These are phyloP conservation scores for Hemistola chrysoprasaria DNA, from an alignment of 2,888 invertebrate genomes.

Conservation along the genomic window DNA sequence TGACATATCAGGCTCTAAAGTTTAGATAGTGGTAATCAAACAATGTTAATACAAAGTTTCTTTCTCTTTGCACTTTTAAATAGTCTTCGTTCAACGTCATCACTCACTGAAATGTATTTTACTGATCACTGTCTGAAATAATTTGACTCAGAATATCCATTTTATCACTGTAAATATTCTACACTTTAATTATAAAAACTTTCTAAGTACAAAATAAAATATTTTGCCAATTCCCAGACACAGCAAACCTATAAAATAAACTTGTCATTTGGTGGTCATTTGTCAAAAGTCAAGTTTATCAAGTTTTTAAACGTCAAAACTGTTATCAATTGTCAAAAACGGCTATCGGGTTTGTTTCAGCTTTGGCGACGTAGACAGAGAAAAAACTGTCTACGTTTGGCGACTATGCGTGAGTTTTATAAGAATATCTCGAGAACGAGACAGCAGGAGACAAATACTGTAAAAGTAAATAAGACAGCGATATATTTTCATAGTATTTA, in stretches of 20 bases:
- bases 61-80: conserved; percentile 72
- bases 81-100: conserved; percentile 71
- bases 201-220: conserved; percentile 12
- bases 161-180: conserved; percentile 2
- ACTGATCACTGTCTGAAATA: conserved; percentile 17
- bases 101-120: conserved; percentile 48
- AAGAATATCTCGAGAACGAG: too few relatives aligned
- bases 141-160: conserved; percentile 10
- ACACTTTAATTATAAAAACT: background rate
- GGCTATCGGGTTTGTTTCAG: too few relatives aligned
- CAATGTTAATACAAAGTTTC: conserved; percentile 73
- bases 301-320: too few relatives aligned
- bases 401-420: too few relatives aligned
- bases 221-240: conserved; percentile 18
- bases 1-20: conserved; percentile 66
- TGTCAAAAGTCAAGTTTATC: too few relatives aligned
- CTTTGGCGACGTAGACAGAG: too few relatives aligned
- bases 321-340: conserved; percentile 4
- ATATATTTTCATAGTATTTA: too few relatives aligned
- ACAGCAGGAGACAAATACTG: too few relatives aligned
- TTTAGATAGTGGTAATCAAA: conserved; percentile 55
- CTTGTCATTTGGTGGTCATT: too few relatives aligned
- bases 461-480: too few relatives aligned
- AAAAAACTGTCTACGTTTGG: too few relatives aligned
- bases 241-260: background rate